Base-by-base conservation (phyloP, 2,888 invertebrate genomes). In the Linnaemya tessellans region DNA sequence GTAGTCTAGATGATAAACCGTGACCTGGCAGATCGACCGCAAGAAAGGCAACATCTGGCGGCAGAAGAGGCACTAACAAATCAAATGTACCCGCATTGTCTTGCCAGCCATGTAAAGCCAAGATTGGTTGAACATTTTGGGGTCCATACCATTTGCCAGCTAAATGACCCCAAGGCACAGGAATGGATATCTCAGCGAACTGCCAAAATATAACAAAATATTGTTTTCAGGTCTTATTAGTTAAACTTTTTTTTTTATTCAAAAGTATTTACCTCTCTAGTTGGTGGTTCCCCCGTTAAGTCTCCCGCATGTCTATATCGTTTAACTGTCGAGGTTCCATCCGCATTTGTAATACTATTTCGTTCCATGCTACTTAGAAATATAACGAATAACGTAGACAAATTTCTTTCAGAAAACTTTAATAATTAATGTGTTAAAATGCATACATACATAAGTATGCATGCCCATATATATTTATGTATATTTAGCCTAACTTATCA, bases 71-170 rank as follows among this genome's bases (percentile, higher is more conserved):
- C 18, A 94, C 94, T 49, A 97, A 89, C 0, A 94, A 93, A 91
- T 96, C 96, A 93, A 95, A 97, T 0, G 95, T 94, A n/a, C 95
- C 95, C 3, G 96, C 95, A 90, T 96, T 97, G 90, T 97, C 97
- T 91, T 95, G 95, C 96, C 96, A 96, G 0, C 97, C 97, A 90
- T 97, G 97, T 0, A 96, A 89, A 0, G 95, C 95, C 58, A 97
- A 89, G 68, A 97, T 94, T 0, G 96, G 96, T 82, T 95, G 90
- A 0, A 91, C 89, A 88, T 94, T 92, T 86, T 94, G 94, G 15
- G 93, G 93, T 9, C 96, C 96, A 95, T 95, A 96, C 93, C 95
- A 93, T 91, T 95, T 96, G 0, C 94, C 96, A 4, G 95, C 93
- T 51, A 96, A 88, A 88, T 95, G 94, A 0, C 96, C 96, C 94